Evolutionary conservation across 2,113 vertebrate genomes (phyloP).

Genomic region (Hippocampus barbouri): DNA sequence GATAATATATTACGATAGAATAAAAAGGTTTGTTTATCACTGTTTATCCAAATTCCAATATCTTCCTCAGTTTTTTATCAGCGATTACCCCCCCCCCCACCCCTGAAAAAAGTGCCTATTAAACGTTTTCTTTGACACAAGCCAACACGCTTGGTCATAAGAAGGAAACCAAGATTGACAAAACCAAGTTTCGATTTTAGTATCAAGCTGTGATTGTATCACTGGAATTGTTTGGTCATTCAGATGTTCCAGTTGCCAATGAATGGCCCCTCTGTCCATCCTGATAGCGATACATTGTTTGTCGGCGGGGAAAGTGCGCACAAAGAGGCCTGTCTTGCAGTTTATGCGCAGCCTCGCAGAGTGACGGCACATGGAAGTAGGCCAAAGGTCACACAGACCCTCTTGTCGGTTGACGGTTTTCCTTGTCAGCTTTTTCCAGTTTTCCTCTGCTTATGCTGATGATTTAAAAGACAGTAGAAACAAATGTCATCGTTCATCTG

Average conservation of each 20-base stretch:
- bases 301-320: constrained; percentile 38
- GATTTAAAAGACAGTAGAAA: background rate
- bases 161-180: background rate
- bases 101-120: too few species aligned
- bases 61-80: background rate
- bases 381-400: constrained; percentile 51
- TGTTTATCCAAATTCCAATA: background rate
- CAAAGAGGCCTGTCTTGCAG: constrained; percentile 54
- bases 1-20: background rate
- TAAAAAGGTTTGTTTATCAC: background rate
- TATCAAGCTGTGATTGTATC: constrained; percentile 14
- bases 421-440: constrained; percentile 13
- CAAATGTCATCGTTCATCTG: background rate
- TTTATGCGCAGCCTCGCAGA: constrained; percentile 37
- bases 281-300: constrained; percentile 57
- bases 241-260: constrained; percentile 41
- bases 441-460: constrained; percentile 11
- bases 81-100: too few species aligned
- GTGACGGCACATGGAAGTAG: constrained; percentile 47
- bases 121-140: background rate
- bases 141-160: background rate
- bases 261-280: constrained; percentile 46
- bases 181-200: background rate
- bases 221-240: constrained; percentile 24
- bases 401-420: constrained; percentile 31